Evolutionary conservation across 2,113 vertebrate genomes (phyloP).

Genomic region (Corythoichthys intestinalis): DNA sequence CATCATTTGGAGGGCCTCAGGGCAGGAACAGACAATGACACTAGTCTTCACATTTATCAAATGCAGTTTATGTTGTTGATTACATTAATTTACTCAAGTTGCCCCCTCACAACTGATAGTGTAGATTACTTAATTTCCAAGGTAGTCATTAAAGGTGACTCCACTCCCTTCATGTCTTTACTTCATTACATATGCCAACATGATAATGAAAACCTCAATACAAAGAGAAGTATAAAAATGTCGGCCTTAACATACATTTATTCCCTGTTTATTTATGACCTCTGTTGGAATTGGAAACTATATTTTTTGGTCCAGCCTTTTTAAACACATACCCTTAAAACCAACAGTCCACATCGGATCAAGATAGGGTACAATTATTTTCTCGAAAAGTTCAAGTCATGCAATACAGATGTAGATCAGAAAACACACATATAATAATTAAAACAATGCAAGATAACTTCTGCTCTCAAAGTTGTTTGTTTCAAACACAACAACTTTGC

Average conservation of each 20-base stretch:
- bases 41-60: slow-evolving; percentile 74
- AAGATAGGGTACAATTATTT: neutral
- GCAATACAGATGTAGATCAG: neutral
- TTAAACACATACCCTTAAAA: too few species aligned
- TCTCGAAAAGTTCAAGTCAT: neutral
- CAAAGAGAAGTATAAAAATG: neutral
- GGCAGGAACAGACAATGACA: slow-evolving; percentile 66
- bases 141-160: slow-evolving; percentile 15
- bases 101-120: neutral
- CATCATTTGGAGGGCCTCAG: slow-evolving; percentile 50
- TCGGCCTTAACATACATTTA: neutral
- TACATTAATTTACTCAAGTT: slow-evolving; percentile 47
- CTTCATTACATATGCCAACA: neutral
- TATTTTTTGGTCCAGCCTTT: too few species aligned
- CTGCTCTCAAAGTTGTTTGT: neutral
- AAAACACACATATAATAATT: neutral
- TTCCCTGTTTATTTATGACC: neutral
- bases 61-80: slow-evolving; percentile 73
- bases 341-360: too few species aligned
- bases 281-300: slow-evolving; percentile 28
- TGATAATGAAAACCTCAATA: neutral
- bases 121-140: slow-evolving; percentile 11
- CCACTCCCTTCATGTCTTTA: neutral
- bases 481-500: neutral
- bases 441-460: neutral